Conservation (phyloP, 2,797 vertebrate genomes). For the Lindbergichthys nudifrons region DNA sequence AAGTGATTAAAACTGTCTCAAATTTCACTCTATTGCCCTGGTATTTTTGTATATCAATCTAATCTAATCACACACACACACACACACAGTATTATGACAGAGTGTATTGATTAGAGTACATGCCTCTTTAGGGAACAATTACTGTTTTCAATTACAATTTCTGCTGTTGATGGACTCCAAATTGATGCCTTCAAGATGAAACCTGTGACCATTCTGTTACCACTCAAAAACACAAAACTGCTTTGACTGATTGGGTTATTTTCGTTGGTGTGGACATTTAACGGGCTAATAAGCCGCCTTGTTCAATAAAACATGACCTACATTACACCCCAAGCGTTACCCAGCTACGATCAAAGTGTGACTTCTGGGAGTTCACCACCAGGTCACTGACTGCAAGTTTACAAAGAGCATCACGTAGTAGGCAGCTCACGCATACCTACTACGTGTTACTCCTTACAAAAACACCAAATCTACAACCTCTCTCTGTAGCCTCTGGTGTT, state of each 20-base stretch:
- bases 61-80: not conserved
- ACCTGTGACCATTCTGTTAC: slow-evolving; percentile 2
- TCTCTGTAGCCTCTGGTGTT: too few relatives aligned
- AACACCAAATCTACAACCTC: too few relatives aligned
- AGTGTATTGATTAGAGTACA: not conserved
- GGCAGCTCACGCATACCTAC: slow-evolving; percentile 28
- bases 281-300: not conserved
- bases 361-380: slow-evolving; percentile 31
- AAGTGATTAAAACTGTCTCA: slow-evolving; percentile 93
- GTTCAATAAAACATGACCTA: not conserved
- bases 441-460: slow-evolving; percentile 23
- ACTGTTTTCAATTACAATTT: not conserved
- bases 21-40: slow-evolving; percentile 43
- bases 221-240: slow-evolving; percentile 2
- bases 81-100: too few relatives aligned
- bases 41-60: slow-evolving; percentile 20
- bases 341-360: slow-evolving; percentile 12
- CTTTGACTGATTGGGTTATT: not conserved
- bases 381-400: slow-evolving; percentile 32
- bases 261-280: not conserved
- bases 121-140: slow-evolving; percentile 21
- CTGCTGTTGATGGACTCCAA: not conserved
- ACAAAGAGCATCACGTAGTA: slow-evolving; percentile 20
- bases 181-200: not conserved
- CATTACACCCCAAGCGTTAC: not conserved